A percentile compares a stretch with the other conserved stretches of the same genome.
These are phyloP conservation scores for Mellivora capensis DNA, from an alignment of 2,113 vertebrate genomes.

Conservation along the genomic window DNA sequence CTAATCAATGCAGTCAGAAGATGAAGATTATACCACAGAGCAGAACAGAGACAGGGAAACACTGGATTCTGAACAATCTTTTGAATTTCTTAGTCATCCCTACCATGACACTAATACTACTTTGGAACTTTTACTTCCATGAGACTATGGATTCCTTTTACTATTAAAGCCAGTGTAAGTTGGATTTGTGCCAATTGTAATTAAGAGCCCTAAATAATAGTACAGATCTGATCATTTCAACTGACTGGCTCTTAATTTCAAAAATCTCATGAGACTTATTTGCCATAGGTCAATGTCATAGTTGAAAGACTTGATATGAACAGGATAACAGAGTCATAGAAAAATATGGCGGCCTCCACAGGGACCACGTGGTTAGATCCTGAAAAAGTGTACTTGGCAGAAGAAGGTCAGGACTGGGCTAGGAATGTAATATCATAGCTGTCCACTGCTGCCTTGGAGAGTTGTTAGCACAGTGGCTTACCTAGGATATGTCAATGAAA, in stretches of 20 bases:
- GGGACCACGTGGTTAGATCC: neutral
- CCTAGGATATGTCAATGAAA: neutral
- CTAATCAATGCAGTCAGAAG: neutral
- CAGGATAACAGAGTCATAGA: neutral
- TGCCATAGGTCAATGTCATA: neutral
- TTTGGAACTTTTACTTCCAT: neutral
- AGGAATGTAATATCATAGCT: neutral
- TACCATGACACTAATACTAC: neutral
- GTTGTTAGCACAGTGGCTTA: neutral
- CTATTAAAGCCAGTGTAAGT: neutral
- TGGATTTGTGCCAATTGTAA: neutral
- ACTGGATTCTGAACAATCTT: neutral
- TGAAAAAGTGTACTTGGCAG: neutral
- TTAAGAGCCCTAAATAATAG: neutral
- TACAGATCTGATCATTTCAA: neutral
- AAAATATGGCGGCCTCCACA: neutral
- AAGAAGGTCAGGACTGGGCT: neutral
- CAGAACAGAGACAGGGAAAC: neutral
- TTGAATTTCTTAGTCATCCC: neutral
- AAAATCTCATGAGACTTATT: neutral
- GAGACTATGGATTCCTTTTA: neutral
- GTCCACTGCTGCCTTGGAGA: neutral
- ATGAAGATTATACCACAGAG: neutral
- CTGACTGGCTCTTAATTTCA: neutral
- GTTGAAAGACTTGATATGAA: neutral